phyloP scores from a whole-genome alignment of 2,888 invertebrate species.

The Cataglyphis albicans region DNA sequence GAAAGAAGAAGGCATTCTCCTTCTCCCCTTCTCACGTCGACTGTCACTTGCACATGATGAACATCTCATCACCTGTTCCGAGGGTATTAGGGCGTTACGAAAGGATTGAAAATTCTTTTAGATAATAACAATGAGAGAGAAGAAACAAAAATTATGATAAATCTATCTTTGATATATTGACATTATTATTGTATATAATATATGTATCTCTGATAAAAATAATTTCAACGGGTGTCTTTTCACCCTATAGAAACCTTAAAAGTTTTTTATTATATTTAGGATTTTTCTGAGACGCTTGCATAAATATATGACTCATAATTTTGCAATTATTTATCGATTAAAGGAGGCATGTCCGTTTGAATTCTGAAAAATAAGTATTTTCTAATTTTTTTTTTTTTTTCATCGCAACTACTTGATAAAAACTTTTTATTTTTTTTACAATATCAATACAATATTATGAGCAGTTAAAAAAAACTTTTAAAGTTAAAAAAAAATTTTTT shows the following conservation, averaged over 20 bases:
- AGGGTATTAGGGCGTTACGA: not conserved
- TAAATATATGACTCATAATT: not conserved
- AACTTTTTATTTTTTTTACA: too few relatives aligned
- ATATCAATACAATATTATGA: too few relatives aligned
- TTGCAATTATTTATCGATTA: not conserved
- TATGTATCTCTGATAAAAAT: not conserved
- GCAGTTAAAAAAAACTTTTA: too few relatives aligned
- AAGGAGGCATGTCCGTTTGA: too few relatives aligned
- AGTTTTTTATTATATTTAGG: not conserved
- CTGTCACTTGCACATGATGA: conserved; percentile 48
- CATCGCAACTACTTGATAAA: too few relatives aligned
- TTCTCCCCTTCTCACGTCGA: conserved; percentile 23
- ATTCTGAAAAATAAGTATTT: too few relatives aligned
- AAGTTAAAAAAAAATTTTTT: too few relatives aligned
- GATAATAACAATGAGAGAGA: not conserved
- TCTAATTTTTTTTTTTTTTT: too few relatives aligned
- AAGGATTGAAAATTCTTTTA: not conserved
- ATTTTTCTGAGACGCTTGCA: not conserved
- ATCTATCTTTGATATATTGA: not conserved
- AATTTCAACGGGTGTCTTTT: not conserved
- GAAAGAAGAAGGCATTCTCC: conserved; percentile 36
- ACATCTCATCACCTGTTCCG: conserved; percentile 8
- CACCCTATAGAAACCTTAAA: not conserved
- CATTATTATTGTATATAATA: not conserved
- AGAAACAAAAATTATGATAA: not conserved